phyloP scores from a whole-genome alignment of 2,797 vertebrate genomes.

The Acrossocheilus fasciatus region DNA sequence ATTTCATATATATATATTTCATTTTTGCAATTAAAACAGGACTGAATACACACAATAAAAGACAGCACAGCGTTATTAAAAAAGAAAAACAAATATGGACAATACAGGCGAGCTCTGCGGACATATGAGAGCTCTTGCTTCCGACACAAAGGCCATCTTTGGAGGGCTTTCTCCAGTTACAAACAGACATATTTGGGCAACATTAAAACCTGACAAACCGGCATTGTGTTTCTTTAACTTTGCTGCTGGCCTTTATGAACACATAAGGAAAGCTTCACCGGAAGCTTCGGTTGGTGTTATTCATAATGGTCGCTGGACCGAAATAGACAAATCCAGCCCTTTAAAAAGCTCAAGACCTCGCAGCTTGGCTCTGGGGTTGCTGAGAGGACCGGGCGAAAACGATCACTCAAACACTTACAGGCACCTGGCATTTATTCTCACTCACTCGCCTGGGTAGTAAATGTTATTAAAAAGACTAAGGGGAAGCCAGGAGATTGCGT shows the following conservation, averaged over 20 bases:
- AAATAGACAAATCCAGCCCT: slow-evolving; percentile 55
- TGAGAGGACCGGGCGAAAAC: slow-evolving; percentile 60
- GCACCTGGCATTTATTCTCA: slow-evolving; percentile 73
- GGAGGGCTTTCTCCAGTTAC: slow-evolving; percentile 65
- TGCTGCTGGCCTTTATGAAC: slow-evolving; percentile 45
- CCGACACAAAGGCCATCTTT: slow-evolving; percentile 58
- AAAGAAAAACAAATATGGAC: slow-evolving; percentile 8
- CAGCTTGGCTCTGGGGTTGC: slow-evolving; percentile 65
- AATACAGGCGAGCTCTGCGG: slow-evolving; percentile 33
- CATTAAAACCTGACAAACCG: slow-evolving; percentile 66
- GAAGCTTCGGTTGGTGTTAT: slow-evolving; percentile 60
- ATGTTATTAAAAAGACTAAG: slow-evolving; percentile 37
- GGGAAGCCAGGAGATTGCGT: neutral
- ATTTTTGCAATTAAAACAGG: neutral
- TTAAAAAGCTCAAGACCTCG: slow-evolving; percentile 57
- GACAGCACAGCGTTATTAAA: neutral
- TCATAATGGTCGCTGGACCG: slow-evolving; percentile 65
- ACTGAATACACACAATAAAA: neutral
- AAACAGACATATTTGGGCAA: slow-evolving; percentile 66
- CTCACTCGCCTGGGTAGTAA: slow-evolving; percentile 42
- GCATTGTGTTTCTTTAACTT: slow-evolving; percentile 36
- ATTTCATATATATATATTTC: neutral
- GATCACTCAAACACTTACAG: slow-evolving; percentile 65
- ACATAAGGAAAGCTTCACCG: slow-evolving; percentile 57
- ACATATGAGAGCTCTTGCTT: slow-evolving; percentile 55